A percentile compares a stretch with the other conserved stretches of the same genome.
Evolutionary conservation across 2,888 invertebrate species (phyloP).

Genomic region (Pandemis cinnamomeana): DNA sequence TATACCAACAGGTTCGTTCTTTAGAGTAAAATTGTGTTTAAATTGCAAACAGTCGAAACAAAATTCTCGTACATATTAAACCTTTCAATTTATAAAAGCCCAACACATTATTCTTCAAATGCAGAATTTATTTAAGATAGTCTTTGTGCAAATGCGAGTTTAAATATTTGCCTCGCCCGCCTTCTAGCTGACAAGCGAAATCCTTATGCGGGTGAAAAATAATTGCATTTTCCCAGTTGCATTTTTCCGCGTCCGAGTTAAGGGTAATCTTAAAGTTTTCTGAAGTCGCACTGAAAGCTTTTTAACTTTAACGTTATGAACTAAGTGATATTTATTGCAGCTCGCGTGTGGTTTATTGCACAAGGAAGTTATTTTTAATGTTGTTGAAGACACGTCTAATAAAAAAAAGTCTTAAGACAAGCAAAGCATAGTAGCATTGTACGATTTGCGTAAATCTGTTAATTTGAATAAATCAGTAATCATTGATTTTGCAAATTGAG

Average conservation of each 20-base stretch:
- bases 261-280: not conserved
- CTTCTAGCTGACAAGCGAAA: constrained; percentile 20
- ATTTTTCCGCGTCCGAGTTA: constrained; percentile 28
- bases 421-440: no score
- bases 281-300: not conserved
- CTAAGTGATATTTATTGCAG: not conserved
- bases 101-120: not conserved
- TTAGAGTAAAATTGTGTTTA: no score
- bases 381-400: no score
- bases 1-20: no score
- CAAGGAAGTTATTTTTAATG: no score
- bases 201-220: constrained; percentile 26
- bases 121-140: constrained; percentile 10
- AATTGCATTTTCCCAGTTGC: constrained; percentile 27
- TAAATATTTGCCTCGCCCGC: constrained; percentile 11
- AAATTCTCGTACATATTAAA: no score
- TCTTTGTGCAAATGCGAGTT: constrained; percentile 14
- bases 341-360: not conserved
- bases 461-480: no score
- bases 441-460: no score
- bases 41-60: no score
- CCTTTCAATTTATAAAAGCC: not conserved
- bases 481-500: no score
- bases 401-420: no score
- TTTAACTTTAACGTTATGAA: not conserved